phyloP scores from a whole-genome alignment of 2,888 invertebrate species.

The Smittia sp. region DNA sequence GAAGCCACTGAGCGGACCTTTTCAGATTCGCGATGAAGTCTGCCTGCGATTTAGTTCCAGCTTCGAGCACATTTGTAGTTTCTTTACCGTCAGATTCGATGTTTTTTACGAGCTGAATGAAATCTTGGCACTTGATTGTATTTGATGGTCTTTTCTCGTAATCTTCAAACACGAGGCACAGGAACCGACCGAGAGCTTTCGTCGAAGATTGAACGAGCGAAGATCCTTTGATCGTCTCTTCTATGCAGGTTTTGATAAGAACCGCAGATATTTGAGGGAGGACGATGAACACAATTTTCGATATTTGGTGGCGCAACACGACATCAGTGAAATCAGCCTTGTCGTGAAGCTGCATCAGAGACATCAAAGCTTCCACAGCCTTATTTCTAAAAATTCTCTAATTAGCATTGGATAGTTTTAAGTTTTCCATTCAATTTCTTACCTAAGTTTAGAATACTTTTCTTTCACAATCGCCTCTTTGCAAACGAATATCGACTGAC shows the following conservation, averaged over 20 bases:
- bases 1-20: constrained; percentile 54
- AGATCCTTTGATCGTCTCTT: constrained; percentile 60
- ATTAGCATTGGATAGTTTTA: not conserved
- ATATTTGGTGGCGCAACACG: constrained; percentile 57
- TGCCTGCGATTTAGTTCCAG: constrained; percentile 49
- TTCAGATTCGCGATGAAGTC: constrained; percentile 49
- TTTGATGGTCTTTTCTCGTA: constrained; percentile 45
- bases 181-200: constrained; percentile 48
- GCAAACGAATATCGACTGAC: constrained; percentile 64
- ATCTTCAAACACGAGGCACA: constrained; percentile 50
- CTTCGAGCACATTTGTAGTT: constrained; percentile 14
- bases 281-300: constrained; percentile 59
- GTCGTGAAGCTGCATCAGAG: constrained; percentile 61
- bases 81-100: constrained; percentile 21
- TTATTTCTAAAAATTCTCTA: constrained; percentile 50
- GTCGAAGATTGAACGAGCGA: constrained; percentile 54
- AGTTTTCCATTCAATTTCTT: constrained; percentile 45
- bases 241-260: constrained; percentile 55
- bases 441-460: constrained; percentile 64
- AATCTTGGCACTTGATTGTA: constrained; percentile 1
- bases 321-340: constrained; percentile 57
- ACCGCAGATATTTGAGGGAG: constrained; percentile 60
- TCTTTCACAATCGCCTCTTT: constrained; percentile 66
- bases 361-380: constrained; percentile 62
- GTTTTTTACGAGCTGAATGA: constrained; percentile 7